phyloP scores from a whole-genome alignment of 2,888 invertebrate genomes.

The Drosophila macrospina region DNA sequence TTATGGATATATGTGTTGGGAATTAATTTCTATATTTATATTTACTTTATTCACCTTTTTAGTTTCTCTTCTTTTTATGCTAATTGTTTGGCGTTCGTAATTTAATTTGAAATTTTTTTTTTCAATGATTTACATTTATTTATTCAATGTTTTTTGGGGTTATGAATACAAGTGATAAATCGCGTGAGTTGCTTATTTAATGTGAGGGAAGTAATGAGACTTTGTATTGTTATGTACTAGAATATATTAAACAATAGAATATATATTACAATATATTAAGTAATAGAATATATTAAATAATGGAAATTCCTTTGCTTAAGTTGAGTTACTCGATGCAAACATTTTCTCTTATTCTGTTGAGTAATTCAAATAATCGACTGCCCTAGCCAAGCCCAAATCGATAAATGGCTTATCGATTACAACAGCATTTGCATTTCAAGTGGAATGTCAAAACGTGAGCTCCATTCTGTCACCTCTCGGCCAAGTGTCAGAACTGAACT shows the following conservation, averaged over 20 bases:
- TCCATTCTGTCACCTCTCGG: conserved; percentile 59
- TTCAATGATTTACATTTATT: neutral
- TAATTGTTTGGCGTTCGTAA: conserved; percentile 16
- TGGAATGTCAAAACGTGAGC: conserved; percentile 29
- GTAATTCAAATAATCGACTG: neutral
- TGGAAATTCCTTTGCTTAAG: too few relatives aligned
- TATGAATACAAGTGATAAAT: conserved; percentile 18
- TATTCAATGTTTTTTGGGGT: conserved; percentile 9
- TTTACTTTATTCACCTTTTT: conserved; percentile 7
- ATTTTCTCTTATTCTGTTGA: too few relatives aligned
- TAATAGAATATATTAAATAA: too few relatives aligned
- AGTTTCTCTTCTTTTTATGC: conserved; percentile 42
- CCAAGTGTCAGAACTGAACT: conserved; percentile 57
- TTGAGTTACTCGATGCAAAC: too few relatives aligned
- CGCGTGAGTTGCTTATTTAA: conserved; percentile 36
- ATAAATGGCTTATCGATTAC: conserved; percentile 10
- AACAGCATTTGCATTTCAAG: conserved; percentile 16
- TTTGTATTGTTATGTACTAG: neutral
- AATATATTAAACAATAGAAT: too few relatives aligned
- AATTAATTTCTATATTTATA: conserved; percentile 13
- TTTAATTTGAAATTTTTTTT: conserved; percentile 13
- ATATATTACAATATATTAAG: too few relatives aligned
- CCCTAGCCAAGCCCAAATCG: neutral
- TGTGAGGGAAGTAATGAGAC: neutral
- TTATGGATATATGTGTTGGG: conserved; percentile 43